These are phyloP conservation scores for Rissa tridactyla DNA, from an alignment of 2,113 vertebrate genomes.

Conservation along the genomic window DNA sequence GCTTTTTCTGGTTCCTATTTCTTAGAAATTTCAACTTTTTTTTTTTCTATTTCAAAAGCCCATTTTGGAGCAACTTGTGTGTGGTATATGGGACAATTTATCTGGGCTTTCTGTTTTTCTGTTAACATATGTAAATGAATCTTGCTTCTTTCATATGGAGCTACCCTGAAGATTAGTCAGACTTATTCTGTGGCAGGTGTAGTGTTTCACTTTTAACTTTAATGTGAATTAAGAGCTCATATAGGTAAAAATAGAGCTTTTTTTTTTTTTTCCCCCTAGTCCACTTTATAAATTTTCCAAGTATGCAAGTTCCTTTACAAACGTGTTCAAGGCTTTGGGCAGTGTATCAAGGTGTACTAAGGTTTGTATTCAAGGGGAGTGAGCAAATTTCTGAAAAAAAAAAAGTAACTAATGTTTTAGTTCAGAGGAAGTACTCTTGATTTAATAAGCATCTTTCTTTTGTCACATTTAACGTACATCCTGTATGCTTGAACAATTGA, in stretches of 20 bases:
- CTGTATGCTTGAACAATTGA: background rate
- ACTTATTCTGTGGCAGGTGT: background rate
- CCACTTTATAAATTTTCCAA: background rate
- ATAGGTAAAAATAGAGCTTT: background rate
- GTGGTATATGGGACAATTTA: background rate
- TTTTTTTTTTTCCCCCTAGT: background rate
- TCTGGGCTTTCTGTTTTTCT: background rate
- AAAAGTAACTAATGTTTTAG: background rate
- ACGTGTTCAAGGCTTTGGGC: background rate
- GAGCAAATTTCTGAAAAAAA: background rate
- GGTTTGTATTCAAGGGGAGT: background rate
- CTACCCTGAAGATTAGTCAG: background rate
- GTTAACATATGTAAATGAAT: background rate
- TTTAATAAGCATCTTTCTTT: background rate
- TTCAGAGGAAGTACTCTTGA: background rate
- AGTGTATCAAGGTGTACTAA: background rate
- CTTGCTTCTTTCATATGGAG: background rate
- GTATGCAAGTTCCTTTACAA: background rate
- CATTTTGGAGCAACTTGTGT: background rate
- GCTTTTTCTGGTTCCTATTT: background rate
- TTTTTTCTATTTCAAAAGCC: background rate
- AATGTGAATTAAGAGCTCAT: background rate
- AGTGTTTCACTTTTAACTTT: background rate
- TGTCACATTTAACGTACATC: background rate
- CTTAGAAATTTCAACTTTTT: background rate